Conservation (phyloP, 1,140 invertebrate species). For the Zaprionus nigranus region DNA sequence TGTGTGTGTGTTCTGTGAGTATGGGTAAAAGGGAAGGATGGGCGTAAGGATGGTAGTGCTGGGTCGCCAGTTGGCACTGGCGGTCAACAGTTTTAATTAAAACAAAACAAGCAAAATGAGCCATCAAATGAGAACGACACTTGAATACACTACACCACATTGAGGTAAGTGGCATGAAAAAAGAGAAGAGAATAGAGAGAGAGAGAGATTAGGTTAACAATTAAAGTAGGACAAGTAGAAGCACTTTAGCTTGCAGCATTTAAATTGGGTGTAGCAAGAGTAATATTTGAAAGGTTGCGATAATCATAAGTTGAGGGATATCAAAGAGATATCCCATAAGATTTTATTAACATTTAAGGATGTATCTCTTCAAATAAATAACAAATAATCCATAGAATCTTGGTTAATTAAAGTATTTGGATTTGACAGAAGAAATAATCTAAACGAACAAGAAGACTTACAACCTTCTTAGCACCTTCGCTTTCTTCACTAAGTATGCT, state of each 20-base stretch:
- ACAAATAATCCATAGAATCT: not conserved
- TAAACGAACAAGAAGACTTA: too few species aligned
- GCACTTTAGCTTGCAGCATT: not conserved
- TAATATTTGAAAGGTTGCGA: not conserved
- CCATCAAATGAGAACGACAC: slow-evolving; percentile 33
- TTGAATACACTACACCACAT: slow-evolving; percentile 21
- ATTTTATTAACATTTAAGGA: too few species aligned
- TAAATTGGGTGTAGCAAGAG: not conserved
- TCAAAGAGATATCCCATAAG: not conserved
- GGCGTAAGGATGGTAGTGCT: not conserved
- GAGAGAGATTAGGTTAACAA: not conserved
- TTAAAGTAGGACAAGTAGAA: not conserved
- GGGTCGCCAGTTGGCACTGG: slow-evolving; percentile 11
- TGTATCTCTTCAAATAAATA: not conserved
- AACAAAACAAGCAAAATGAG: slow-evolving; percentile 64
- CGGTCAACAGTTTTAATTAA: slow-evolving; percentile 81
- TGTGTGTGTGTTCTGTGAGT: not conserved
- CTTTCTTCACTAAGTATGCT: too few species aligned
- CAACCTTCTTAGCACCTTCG: too few species aligned
- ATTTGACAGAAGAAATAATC: too few species aligned
- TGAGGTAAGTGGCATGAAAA: not conserved
- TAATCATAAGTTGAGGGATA: not conserved
- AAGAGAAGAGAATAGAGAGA: not conserved
- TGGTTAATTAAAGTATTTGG: too few species aligned
- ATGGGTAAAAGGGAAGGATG: not conserved